A percentile compares a stretch with the other conserved stretches of the same genome.
phyloP scores from a whole-genome alignment of 2,888 invertebrate genomes.

The Zygogramma bicolorata region DNA sequence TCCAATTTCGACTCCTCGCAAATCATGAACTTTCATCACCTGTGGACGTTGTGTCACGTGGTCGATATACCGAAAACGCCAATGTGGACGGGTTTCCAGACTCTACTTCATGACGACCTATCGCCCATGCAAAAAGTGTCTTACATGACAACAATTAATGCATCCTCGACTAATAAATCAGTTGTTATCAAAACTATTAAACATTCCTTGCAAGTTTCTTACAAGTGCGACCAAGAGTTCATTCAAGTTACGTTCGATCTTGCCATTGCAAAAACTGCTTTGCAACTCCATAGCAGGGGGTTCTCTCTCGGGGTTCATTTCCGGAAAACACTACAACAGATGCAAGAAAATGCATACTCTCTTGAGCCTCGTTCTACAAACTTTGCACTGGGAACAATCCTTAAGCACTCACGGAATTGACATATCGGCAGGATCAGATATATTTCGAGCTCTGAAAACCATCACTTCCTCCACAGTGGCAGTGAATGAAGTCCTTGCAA shows the following conservation, averaged over 20 bases:
- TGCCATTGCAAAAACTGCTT: constrained; percentile 47
- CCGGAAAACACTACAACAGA: constrained; percentile 28
- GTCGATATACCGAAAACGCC: not conserved
- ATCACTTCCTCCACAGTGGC: not conserved
- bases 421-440: not conserved
- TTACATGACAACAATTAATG: constrained; percentile 56
- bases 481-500: constrained; percentile 4
- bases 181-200: not conserved
- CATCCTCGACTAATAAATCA: constrained; percentile 53
- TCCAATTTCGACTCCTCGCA: no score
- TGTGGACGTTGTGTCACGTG: constrained; percentile 17
- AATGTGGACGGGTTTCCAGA: constrained; percentile 13
- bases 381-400: not conserved
- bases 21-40: not conserved
- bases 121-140: constrained; percentile 40
- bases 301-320: constrained; percentile 22
- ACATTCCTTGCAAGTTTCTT: constrained; percentile 8
- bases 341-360: constrained; percentile 30
- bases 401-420: no score
- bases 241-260: constrained; percentile 15
- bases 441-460: not conserved
- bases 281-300: constrained; percentile 45
- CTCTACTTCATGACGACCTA: not conserved
- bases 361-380: constrained; percentile 12
- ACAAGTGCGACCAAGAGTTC: constrained; percentile 10